phyloP scores from a whole-genome alignment of 2,888 invertebrate species.

The Tyria jacobaeae region DNA sequence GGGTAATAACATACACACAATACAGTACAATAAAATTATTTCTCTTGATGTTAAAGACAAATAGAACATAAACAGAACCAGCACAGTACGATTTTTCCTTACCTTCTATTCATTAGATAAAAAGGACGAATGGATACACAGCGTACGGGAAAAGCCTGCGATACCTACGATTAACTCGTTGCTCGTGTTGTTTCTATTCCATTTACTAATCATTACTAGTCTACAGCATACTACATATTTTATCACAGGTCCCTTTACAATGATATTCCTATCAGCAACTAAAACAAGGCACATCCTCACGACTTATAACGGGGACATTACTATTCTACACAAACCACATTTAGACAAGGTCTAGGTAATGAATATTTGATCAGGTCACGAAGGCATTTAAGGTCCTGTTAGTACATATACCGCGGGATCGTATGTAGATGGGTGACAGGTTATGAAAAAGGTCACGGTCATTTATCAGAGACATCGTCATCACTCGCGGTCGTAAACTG shows the following conservation, averaged over 20 bases:
- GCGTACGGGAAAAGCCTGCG: too few species aligned
- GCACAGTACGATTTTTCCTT: too few species aligned
- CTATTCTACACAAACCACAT: constrained; percentile 41
- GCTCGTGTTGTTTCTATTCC: background rate
- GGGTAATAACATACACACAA: too few species aligned
- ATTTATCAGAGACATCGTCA: background rate
- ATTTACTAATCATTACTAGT: constrained; percentile 9
- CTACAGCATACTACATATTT: constrained; percentile 2
- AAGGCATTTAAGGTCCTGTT: constrained; percentile 41
- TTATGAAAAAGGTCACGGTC: background rate
- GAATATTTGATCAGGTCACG: constrained; percentile 49
- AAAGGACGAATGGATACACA: too few species aligned
- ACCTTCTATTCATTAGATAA: too few species aligned
- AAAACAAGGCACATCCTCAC: constrained; percentile 51
- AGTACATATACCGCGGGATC: constrained; percentile 21
- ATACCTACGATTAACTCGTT: too few species aligned
- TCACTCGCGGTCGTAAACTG: background rate
- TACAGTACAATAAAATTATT: too few species aligned
- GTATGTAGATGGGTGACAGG: constrained; percentile 1
- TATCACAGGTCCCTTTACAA: constrained; percentile 19
- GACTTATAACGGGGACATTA: constrained; percentile 52
- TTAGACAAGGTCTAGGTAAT: constrained; percentile 46
- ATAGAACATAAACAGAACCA: too few species aligned
- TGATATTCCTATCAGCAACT: constrained; percentile 46
- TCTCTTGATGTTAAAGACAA: too few species aligned